Percentiles rank a stretch among this genome's conserved stretches.
phyloP scores from a whole-genome alignment of 23 tunicate species.

The Clavelina lepadiformis region DNA sequence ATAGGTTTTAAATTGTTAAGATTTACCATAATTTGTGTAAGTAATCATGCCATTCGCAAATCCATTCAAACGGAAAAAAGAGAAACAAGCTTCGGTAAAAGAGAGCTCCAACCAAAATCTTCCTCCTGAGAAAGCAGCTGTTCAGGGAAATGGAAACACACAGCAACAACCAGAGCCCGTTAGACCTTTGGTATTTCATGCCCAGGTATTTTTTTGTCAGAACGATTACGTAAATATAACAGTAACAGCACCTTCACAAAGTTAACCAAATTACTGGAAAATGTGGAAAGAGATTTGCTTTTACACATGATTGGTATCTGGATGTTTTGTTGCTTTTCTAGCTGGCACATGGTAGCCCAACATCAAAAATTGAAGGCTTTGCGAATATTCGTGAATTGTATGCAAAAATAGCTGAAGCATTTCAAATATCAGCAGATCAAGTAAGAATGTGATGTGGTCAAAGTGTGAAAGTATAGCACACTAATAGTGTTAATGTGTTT shows the following conservation, averaged over 20 bases:
- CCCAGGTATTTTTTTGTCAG: slow-evolving; percentile 11
- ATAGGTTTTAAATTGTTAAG: too few species aligned
- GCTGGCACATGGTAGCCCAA: slow-evolving; percentile 85
- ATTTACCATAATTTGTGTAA: too few species aligned
- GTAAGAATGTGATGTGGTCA: slow-evolving; percentile 8
- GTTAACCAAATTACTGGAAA: too few species aligned
- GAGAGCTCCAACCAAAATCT: not conserved
- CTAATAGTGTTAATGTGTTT: not conserved
- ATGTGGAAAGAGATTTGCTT: too few species aligned
- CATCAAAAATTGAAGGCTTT: slow-evolving; percentile 63
- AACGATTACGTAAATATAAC: too few species aligned
- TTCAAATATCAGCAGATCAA: slow-evolving; percentile 31
- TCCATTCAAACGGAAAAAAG: slow-evolving; percentile 22
- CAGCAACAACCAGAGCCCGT: not conserved
- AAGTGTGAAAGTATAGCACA: not conserved
- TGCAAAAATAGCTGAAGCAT: slow-evolving; percentile 43
- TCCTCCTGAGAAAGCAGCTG: slow-evolving; percentile 3
- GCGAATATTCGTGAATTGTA: slow-evolving; percentile 59
- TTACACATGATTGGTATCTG: too few species aligned
- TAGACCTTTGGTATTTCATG: slow-evolving; percentile 9
- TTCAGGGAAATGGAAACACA: too few species aligned
- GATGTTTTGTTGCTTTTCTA: too few species aligned
- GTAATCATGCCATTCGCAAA: slow-evolving; percentile 25
- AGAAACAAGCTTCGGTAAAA: not conserved
- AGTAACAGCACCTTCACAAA: too few species aligned